These are phyloP conservation scores for human (Homo sapiens) DNA, from an alignment of 2,113 vertebrate genomes.

Conservation along the genomic window DNA sequence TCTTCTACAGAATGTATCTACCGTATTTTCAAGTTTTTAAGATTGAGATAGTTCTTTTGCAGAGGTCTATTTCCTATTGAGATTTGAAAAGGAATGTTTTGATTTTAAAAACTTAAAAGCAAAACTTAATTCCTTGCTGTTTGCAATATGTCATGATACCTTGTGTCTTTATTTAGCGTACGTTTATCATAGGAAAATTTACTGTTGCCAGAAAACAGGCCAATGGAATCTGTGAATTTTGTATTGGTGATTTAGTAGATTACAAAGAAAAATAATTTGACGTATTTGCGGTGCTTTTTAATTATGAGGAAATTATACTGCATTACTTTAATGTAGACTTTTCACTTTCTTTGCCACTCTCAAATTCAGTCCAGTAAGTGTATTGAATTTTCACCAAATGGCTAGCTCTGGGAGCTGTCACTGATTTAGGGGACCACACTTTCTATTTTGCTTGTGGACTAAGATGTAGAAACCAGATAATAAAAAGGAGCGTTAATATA, in stretches of 20 bases:
- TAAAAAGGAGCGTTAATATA: background rate
- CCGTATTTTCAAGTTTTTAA: background rate
- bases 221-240: background rate
- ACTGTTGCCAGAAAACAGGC: background rate
- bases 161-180: slow-evolving; percentile 15
- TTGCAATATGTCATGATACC: background rate
- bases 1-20: background rate
- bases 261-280: background rate
- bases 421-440: background rate
- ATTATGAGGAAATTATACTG: slow-evolving; percentile 31
- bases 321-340: background rate
- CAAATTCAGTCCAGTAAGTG: background rate
- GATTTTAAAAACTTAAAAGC: background rate
- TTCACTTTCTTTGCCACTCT: background rate
- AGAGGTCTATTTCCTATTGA: background rate
- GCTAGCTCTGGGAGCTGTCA: background rate
- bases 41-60: background rate
- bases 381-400: background rate
- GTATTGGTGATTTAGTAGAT: background rate
- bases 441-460: background rate
- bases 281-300: background rate
- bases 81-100: slow-evolving; percentile 39
- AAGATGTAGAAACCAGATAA: background rate
- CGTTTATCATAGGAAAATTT: slow-evolving; percentile 32
- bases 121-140: background rate